These are phyloP conservation scores for Sebastolobus altivelis DNA, from an alignment of 2,797 vertebrate genomes.

Conservation along the genomic window DNA sequence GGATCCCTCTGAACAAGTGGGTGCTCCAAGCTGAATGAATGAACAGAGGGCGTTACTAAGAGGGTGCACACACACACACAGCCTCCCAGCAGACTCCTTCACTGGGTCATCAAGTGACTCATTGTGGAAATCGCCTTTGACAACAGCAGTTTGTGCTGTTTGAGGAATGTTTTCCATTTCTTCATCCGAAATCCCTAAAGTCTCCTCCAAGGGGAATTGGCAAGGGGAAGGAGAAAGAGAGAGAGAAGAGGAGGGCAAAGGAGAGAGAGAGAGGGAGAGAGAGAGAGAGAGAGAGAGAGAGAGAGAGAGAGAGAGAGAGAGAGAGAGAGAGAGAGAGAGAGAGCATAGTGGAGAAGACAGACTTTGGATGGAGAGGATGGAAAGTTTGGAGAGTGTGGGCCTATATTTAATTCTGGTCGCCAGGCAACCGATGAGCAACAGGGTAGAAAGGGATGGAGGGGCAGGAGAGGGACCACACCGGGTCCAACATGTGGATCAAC, in stretches of 20 bases:
- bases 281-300: slow-evolving; percentile 29
- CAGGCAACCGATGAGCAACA: slow-evolving; percentile 82
- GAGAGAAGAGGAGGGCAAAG: slow-evolving; percentile 31
- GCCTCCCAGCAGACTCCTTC: slow-evolving; percentile 66
- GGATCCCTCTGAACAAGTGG: slow-evolving; percentile 55
- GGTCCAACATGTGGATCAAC: slow-evolving; percentile 58
- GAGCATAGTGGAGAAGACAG: slow-evolving; percentile 61
- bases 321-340: slow-evolving; percentile 36
- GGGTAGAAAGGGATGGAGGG: slow-evolving; percentile 71
- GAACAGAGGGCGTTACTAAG: slow-evolving; percentile 74
- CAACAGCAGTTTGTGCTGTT: slow-evolving; percentile 82
- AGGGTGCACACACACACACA: slow-evolving; percentile 65
- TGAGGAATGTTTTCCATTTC: slow-evolving; percentile 88
- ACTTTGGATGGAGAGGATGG: slow-evolving; percentile 83
- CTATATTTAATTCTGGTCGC: slow-evolving; percentile 89
- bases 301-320: slow-evolving; percentile 3
- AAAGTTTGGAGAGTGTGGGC: slow-evolving; percentile 84
- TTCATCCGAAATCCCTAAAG: slow-evolving; percentile 81
- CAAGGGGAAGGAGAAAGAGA: slow-evolving; percentile 52
- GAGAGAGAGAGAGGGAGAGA: slow-evolving; percentile 42
- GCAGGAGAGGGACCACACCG: slow-evolving; percentile 72
- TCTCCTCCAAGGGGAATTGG: slow-evolving; percentile 78
- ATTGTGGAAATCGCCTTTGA: slow-evolving; percentile 82
- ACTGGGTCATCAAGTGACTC: slow-evolving; percentile 81
- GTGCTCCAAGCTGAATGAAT: slow-evolving; percentile 69